Evolutionary conservation across 1,140 invertebrate genomes (phyloP), one percentile per base, ranked within the genome.

Genomic region (Tetragonula clypearis): DNA sequence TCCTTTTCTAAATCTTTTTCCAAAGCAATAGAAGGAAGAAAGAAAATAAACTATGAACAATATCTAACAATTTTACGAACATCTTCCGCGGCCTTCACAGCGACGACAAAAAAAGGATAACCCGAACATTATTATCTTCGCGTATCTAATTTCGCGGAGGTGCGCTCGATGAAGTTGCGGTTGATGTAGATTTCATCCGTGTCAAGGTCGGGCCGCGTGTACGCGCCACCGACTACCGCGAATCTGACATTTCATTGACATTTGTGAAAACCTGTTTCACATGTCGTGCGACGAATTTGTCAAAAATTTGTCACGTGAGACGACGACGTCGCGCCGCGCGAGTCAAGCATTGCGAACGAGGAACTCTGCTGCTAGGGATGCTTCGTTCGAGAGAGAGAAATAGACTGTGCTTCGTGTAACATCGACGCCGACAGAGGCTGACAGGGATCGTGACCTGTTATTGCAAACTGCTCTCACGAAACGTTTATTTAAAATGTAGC

Each of bases 401-500:
- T 19, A 41, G 35, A n/a, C 14, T 14, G n/a, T 66, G n/a, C n/a
- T 26, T 68, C 66, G 17, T 68, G 60, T 23, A 58, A 49, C 30
- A 53, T 71, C 23, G 30, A 17, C 49, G 6, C 6, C 58, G 58
- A 35, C 49, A 79, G 58, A 60, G 49, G 49, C 73, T 77, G 81
- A 83, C 72, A 83, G 53, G 15, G 53, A 76, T 58, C 30, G 55
- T n/a, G 74, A 84, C 35, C 73, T 56, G 56, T 78, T 79, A 72
- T 60, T 72, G 41, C 53, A 23, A 41, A n/a, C 19, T n/a, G 66
- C 30, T 84, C 84, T 86, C 79, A 72, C 69, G 58, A 76, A 85
- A 86, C 86, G 87, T 90, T 91, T 90, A 91, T 91, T 91, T 92
- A 82, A 92, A 90, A 90, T 90, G 73, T 76, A 68, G 74, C 56